Percentiles rank a stretch among this genome's conserved stretches.
These are phyloP conservation scores for Gambelia wislizenii DNA, from an alignment of 2,797 vertebrate species.

Conservation along the genomic window DNA sequence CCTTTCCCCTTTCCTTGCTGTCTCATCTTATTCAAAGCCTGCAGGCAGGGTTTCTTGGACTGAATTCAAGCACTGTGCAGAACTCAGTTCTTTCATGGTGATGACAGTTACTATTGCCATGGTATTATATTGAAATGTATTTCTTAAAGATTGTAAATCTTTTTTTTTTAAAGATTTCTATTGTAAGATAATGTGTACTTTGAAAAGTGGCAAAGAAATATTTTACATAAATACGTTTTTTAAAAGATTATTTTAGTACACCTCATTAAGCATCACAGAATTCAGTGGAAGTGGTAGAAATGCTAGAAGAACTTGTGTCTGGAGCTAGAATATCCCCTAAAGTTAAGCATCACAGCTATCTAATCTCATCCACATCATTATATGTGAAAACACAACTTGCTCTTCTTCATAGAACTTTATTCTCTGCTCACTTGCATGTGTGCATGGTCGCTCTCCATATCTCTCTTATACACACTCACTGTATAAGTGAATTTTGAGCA, in stretches of 20 bases:
- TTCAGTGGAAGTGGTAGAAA: not conserved
- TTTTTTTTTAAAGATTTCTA: not conserved
- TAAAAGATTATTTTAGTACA: not conserved
- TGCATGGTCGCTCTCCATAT: not conserved
- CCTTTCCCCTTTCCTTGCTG: not conserved
- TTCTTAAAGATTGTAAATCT: no score
- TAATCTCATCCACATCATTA: no score
- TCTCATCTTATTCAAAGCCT: not conserved
- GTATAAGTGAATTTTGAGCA: not conserved
- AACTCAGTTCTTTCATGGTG: no score
- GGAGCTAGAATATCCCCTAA: not conserved
- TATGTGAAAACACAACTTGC: not conserved
- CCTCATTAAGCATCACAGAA: not conserved
- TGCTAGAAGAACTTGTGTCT: not conserved
- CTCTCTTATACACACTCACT: not conserved
- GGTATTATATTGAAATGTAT: not conserved
- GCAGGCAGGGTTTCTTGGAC: not conserved
- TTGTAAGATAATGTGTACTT: not conserved
- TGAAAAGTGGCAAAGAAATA: not conserved
- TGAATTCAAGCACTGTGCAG: not conserved
- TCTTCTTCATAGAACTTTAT: not conserved
- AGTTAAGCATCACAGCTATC: not conserved
- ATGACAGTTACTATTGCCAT: not conserved
- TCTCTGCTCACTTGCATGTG: not conserved
- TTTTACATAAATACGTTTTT: not conserved